Evolutionary conservation across 1,140 invertebrate species (phyloP).

Genomic region (Anoplophora glabripennis): DNA sequence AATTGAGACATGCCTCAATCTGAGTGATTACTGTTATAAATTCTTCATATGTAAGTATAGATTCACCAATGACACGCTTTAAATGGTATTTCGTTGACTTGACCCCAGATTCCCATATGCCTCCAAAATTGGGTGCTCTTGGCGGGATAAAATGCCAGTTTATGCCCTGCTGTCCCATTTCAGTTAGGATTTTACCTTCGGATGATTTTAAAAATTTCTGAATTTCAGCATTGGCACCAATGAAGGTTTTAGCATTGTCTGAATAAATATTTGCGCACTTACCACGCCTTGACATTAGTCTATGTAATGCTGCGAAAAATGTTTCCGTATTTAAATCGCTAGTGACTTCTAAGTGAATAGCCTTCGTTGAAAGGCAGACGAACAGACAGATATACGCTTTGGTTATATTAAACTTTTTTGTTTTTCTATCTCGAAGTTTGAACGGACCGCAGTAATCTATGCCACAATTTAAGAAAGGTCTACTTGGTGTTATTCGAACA

Average conservation of each 20-base stretch:
- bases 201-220: conserved; percentile 10
- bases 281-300: conserved; percentile 45
- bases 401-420: conserved; percentile 11
- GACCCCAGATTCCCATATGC: conserved; percentile 45
- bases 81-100: conserved; percentile 39
- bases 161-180: conserved; percentile 4
- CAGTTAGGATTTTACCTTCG: conserved; percentile 2
- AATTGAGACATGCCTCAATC: conserved; percentile 22
- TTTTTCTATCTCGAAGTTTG: conserved; percentile 32
- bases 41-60: conserved; percentile 6
- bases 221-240: conserved; percentile 21
- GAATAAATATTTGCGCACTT: conserved; percentile 25
- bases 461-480: conserved; percentile 42
- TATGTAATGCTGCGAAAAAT: conserved; percentile 43
- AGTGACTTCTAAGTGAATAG: conserved; percentile 49
- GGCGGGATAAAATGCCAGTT: conserved; percentile 35
- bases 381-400: conserved; percentile 47
- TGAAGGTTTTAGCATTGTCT: conserved; percentile 41
- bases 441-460: conserved; percentile 49
- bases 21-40: conserved; percentile 9
- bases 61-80: conserved; percentile 20
- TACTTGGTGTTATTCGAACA: neutral
- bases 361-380: conserved; percentile 33
- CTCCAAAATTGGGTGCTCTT: conserved; percentile 41
- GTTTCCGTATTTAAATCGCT: conserved; percentile 41